Conservation (phyloP, 1,140 invertebrate genomes). For the Eriosoma lanigerum region DNA sequence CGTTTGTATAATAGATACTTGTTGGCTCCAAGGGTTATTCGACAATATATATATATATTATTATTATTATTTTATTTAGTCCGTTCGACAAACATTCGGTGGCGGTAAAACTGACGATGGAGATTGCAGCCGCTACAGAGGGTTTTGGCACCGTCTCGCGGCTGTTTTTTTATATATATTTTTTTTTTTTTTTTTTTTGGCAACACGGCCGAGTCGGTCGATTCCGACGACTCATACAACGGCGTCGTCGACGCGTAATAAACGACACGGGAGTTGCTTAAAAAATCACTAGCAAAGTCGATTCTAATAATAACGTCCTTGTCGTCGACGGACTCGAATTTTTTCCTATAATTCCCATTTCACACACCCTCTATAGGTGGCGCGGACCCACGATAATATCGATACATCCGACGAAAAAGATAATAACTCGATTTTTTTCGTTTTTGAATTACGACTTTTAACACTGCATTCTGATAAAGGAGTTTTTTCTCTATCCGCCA, state of each 20-base stretch:
- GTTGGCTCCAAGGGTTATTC: neutral
- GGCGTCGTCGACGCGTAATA: neutral
- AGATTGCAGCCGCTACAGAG: neutral
- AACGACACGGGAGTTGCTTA: conserved; percentile 6
- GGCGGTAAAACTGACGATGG: neutral
- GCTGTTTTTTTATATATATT: too few relatives aligned
- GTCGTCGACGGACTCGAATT: conserved; percentile 7
- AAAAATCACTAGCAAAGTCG: conserved; percentile 31
- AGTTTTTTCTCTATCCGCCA: too few relatives aligned
- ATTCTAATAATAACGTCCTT: conserved; percentile 48
- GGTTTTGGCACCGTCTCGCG: conserved; percentile 25
- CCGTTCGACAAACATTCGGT: neutral
- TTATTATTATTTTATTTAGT: neutral
- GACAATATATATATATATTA: neutral
- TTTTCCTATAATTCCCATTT: neutral
- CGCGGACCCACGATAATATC: too few relatives aligned
- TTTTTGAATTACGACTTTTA: too few relatives aligned
- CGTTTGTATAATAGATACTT: neutral
- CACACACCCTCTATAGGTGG: neutral
- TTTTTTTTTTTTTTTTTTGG: too few relatives aligned
- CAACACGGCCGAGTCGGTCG: conserved; percentile 1
- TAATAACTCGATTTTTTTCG: too few relatives aligned
- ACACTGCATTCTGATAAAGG: too few relatives aligned
- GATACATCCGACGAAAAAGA: too few relatives aligned
- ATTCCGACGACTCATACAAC: neutral